Evolutionary conservation across 2,797 vertebrate genomes (phyloP).

Genomic region (Typhlichthys subterraneus): DNA sequence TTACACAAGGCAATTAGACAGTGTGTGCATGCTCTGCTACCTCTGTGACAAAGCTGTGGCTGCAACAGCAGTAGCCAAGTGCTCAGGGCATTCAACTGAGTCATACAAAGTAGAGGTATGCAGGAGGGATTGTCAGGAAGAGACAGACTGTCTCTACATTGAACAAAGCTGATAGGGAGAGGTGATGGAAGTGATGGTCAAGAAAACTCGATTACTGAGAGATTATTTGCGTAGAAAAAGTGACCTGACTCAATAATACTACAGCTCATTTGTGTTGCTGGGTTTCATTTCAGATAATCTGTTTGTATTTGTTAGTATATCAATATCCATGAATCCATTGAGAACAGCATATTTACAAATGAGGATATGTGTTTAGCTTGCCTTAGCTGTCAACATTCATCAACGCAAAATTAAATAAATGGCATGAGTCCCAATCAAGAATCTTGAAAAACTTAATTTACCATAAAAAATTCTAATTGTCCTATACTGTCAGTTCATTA

Average conservation of each 20-base stretch:
- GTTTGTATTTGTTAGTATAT: neutral
- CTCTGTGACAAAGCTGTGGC: constrained; percentile 52
- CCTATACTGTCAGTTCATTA: neutral
- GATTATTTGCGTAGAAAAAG: too few species aligned
- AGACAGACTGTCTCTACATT: constrained; percentile 18
- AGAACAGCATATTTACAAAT: neutral
- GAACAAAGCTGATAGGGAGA: constrained; percentile 32
- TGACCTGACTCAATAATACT: neutral
- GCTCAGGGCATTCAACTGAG: constrained; percentile 42
- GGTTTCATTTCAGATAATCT: neutral
- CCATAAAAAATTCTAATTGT: neutral
- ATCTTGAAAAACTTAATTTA: constrained; percentile 15
- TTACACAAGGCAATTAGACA: constrained; percentile 55
- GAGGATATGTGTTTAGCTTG: neutral
- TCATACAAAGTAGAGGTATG: constrained; percentile 47
- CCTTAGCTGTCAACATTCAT: neutral
- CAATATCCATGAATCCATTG: neutral
- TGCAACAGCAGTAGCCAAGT: constrained; percentile 43
- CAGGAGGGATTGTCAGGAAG: constrained; percentile 28
- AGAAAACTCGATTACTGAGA: neutral
- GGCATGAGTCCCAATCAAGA: constrained; percentile 1
- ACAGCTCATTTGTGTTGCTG: neutral
- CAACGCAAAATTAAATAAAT: neutral
- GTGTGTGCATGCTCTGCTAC: constrained; percentile 44
- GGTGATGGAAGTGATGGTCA: constrained; percentile 13